Conservation (phyloP, 2,113 vertebrate species). For the Ondatra zibethicus region DNA sequence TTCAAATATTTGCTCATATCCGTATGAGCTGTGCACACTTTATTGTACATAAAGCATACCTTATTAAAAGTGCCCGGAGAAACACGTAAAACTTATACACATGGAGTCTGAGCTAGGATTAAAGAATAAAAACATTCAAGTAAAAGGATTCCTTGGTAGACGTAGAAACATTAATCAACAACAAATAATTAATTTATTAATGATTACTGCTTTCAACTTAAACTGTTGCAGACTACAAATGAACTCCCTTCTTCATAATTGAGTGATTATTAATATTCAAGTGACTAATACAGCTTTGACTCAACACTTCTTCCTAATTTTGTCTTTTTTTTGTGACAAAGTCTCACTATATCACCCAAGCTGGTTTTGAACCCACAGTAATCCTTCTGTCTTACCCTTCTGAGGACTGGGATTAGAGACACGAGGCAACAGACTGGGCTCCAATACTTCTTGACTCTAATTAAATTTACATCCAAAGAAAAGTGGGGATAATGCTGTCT, state of each 20-base stretch:
- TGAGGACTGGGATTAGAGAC: background rate
- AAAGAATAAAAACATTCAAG: background rate
- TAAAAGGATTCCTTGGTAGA: background rate
- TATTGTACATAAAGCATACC: background rate
- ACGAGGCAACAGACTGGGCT: background rate
- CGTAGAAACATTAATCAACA: background rate
- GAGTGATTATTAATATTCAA: background rate
- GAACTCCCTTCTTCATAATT: background rate
- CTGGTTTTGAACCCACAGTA: background rate
- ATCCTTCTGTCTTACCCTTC: background rate
- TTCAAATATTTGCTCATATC: background rate
- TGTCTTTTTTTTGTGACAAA: background rate
- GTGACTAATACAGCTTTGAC: background rate
- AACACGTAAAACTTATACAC: background rate
- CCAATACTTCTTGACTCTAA: background rate
- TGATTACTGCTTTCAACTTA: background rate
- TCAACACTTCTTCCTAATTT: background rate
- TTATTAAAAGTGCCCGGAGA: background rate
- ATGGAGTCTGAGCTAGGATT: background rate
- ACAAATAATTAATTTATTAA: background rate
- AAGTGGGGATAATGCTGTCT: background rate
- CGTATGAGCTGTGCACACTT: background rate
- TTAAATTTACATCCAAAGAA: background rate
- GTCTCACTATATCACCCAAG: background rate
- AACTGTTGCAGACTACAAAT: background rate